Base-by-base conservation (phyloP, 2,888 invertebrate genomes). In the Erpobdella octoculata region DNA sequence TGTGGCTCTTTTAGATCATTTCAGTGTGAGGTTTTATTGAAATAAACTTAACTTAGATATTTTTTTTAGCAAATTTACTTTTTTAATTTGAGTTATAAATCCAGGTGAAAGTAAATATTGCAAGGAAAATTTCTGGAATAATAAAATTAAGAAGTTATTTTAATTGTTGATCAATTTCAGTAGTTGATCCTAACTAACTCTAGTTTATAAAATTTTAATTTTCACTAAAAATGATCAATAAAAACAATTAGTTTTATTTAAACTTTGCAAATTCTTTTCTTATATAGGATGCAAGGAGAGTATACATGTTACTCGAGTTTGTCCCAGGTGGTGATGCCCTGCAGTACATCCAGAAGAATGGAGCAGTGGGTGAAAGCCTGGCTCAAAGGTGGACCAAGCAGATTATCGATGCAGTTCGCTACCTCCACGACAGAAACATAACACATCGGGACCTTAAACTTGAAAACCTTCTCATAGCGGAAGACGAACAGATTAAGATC, bases 371-470 rank as follows among this genome's bases (percentile, higher is more conserved):
- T 33, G 84, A 85, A 73, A 67, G 73, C 5, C 73, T 78, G 38
- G 81, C 82, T 8, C 78, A 79, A 58, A 76, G 74, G 9, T 85
- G 84, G 84, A 72, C 64, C 36, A 18, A 25, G 3, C 75, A 75
- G 59, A 72, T 75, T 9, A 59, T 65, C 18, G 74, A 79, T 59
- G 85, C 84, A 18, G 80, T 85, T 6, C 75, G 78, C 2, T 84
- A 84, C 74, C 78, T 85, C 69, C 85, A 85, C 74, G 78, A 79
- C 67, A 77, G 75, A 65, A 81, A 83, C 71, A 84, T 86, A 21
- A 82, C 84, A 0, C 86, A 86, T 77, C 77, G 85, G 38, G 86
- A 86, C 78, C 77, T 86, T 48, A 86, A 86, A 76, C 78, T 86
- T 66, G 86, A 86, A 77, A 83, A 85, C 76, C 80, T 86, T 41